Evolutionary conservation across 2,113 vertebrate species (phyloP).

Genomic region (Pelusios castaneus): DNA sequence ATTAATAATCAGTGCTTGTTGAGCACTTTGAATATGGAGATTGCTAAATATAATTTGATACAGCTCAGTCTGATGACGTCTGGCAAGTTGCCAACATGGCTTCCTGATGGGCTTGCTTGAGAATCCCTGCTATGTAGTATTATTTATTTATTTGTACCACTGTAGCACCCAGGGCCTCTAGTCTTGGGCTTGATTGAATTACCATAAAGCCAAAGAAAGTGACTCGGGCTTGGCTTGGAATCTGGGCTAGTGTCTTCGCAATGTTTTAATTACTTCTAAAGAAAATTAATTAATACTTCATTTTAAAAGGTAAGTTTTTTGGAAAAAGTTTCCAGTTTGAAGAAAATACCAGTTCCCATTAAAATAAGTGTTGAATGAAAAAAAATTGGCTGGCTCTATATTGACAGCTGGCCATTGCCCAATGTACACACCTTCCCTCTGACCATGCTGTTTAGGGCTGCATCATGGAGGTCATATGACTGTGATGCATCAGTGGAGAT

Average conservation of each 20-base stretch:
- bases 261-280: background rate
- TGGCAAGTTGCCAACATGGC: background rate
- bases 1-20: background rate
- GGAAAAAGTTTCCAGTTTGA: background rate
- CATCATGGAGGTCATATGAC: background rate
- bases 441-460: background rate
- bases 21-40: background rate
- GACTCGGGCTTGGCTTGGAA: background rate
- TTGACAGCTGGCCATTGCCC: background rate
- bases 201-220: background rate
- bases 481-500: background rate
- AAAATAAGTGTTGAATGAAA: background rate
- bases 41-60: background rate
- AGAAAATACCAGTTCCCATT: background rate
- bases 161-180: background rate
- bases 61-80: background rate
- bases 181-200: background rate
- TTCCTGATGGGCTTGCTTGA: background rate
- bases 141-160: background rate
- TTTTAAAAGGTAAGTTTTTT: background rate
- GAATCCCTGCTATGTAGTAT: background rate
- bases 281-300: background rate
- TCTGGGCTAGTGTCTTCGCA: background rate
- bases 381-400: background rate
- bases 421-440: background rate